A percentile compares a stretch with the other conserved stretches of the same genome.
Evolutionary conservation across 2,113 vertebrate genomes (phyloP).

Genomic region (Fregetta grallaria): DNA sequence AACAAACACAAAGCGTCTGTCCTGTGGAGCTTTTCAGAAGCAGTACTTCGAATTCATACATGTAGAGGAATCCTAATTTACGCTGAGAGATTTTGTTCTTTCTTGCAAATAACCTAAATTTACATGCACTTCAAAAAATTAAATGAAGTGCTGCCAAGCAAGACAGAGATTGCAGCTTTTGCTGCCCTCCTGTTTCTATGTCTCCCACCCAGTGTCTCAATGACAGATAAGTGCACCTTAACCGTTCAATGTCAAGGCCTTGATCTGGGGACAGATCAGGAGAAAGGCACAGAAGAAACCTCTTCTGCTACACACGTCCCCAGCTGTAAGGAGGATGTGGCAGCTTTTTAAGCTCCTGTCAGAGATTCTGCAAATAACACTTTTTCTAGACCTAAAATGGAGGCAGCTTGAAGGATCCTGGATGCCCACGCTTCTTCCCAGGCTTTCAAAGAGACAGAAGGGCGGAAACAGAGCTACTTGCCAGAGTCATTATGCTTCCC

Average conservation of each 20-base stretch:
- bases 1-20: rapidly evolving
- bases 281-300: neutral
- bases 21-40: neutral
- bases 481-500: rapidly evolving
- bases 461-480: neutral
- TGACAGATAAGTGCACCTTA: neutral
- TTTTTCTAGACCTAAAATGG: neutral
- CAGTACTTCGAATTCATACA: rapidly evolving
- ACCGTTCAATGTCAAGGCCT: too few species aligned
- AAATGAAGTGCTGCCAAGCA: neutral
- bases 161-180: neutral
- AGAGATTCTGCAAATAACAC: neutral
- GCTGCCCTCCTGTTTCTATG: rapidly evolving
- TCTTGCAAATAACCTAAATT: neutral
- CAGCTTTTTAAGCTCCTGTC: neutral
- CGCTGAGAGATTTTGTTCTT: neutral
- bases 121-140: rapidly evolving
- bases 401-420: neutral
- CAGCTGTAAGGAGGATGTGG: neutral
- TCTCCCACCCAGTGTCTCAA: neutral
- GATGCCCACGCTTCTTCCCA: neutral
- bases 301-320: neutral
- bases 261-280: neutral
- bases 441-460: neutral
- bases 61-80: neutral